Evolutionary conservation across 2,888 invertebrate species (phyloP).

Genomic region (Drosophila anomalata): DNA sequence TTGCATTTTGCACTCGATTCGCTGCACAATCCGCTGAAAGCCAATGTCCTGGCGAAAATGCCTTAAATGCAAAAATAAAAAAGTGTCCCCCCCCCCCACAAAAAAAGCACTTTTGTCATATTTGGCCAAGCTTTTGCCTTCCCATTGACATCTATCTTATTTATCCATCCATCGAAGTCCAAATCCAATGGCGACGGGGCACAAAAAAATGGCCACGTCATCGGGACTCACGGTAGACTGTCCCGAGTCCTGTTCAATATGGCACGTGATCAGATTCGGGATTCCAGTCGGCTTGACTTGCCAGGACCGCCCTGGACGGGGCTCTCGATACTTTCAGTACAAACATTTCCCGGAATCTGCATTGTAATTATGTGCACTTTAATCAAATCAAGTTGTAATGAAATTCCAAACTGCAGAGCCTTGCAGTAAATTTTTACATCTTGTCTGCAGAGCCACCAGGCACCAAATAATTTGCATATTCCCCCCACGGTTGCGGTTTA

Average conservation of each 20-base stretch:
- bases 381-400: conserved; percentile 69
- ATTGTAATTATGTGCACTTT: conserved; percentile 72
- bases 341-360: conserved; percentile 61
- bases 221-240: conserved; percentile 17
- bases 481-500: conserved; percentile 50
- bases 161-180: conserved; percentile 25
- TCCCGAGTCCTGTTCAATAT: conserved; percentile 51
- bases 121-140: conserved; percentile 25
- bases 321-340: conserved; percentile 15
- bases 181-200: conserved; percentile 1
- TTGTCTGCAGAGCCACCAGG: conserved; percentile 30
- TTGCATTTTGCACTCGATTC: conserved; percentile 77
- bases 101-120: conserved; percentile 32
- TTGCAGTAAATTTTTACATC: conserved; percentile 51
- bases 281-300: conserved; percentile 22
- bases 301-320: not conserved
- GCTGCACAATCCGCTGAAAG: conserved; percentile 63
- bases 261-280: conserved; percentile 69
- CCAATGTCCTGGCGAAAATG: conserved; percentile 60
- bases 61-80: conserved; percentile 68
- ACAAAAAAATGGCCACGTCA: conserved; percentile 34
- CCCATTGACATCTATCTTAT: conserved; percentile 42
- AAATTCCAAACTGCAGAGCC: conserved; percentile 57
- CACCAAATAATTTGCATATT: conserved; percentile 63
- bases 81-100: conserved; percentile 3